Conservation (phyloP, 1,140 invertebrate species). For the Cydia strobilella region DNA sequence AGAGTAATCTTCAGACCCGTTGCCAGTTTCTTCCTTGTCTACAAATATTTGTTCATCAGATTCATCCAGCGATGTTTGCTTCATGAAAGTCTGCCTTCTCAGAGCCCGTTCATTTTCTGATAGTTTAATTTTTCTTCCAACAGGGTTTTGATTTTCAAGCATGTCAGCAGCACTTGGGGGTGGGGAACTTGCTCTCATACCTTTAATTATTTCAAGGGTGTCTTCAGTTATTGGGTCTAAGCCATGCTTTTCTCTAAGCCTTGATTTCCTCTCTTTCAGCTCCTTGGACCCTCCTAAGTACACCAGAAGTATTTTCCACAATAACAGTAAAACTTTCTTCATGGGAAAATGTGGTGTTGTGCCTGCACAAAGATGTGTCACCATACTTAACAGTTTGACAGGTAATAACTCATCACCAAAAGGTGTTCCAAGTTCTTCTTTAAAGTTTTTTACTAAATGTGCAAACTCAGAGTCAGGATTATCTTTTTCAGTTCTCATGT, state of each 20-base stretch:
- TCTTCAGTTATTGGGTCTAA: slow-evolving; percentile 92
- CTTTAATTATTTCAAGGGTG: slow-evolving; percentile 94
- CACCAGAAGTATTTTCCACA: slow-evolving; percentile 97
- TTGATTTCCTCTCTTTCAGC: slow-evolving; percentile 87
- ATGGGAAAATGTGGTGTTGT: slow-evolving; percentile 97
- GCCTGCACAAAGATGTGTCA: slow-evolving; percentile 96
- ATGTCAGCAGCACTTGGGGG: slow-evolving; percentile 96
- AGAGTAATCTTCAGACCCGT: slow-evolving; percentile 75
- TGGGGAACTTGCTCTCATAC: slow-evolving; percentile 96
- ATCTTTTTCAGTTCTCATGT: slow-evolving; percentile 87
- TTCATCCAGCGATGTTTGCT: slow-evolving; percentile 97
- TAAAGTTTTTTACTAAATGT: slow-evolving; percentile 87
- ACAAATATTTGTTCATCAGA: slow-evolving; percentile 85
- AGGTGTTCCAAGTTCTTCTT: slow-evolving; percentile 88
- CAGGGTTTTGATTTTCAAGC: slow-evolving; percentile 92
- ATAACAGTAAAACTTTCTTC: slow-evolving; percentile 96
- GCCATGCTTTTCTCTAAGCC: slow-evolving; percentile 86
- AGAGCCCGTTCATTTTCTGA: slow-evolving; percentile 74
- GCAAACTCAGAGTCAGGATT: slow-evolving; percentile 84
- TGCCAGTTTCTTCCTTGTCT: slow-evolving; percentile 83
- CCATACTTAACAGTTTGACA: slow-evolving; percentile 95
- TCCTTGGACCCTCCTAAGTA: slow-evolving; percentile 94
- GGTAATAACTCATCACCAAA: slow-evolving; percentile 91
- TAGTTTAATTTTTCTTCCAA: slow-evolving; percentile 80
- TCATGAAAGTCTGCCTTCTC: slow-evolving; percentile 88